Conservation (phyloP, 2,113 vertebrate genomes). For the Empidonax alnorum region DNA sequence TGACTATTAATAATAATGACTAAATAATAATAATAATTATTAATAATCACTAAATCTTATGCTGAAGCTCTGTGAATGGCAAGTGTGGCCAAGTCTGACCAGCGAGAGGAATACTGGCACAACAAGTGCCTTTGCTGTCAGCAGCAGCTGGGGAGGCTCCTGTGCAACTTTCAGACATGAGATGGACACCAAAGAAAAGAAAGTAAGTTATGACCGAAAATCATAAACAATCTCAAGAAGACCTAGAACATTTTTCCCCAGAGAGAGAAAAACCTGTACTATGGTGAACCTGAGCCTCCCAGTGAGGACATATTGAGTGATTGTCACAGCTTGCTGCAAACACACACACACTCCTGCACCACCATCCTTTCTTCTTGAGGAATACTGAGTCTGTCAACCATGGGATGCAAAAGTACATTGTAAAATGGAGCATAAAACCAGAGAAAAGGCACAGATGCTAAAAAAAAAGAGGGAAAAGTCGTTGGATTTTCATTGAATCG, state of each 20-base stretch:
- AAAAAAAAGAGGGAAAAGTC: neutral
- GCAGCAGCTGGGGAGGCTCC: neutral
- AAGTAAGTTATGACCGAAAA: neutral
- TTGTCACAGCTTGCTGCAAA: neutral
- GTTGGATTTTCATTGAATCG: neutral
- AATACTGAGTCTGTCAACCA: neutral
- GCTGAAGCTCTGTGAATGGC: neutral
- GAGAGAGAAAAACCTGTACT: neutral
- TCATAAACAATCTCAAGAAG: neutral
- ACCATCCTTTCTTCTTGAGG: neutral
- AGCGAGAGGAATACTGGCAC: accelerated
- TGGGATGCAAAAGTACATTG: neutral
- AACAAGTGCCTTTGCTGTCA: neutral
- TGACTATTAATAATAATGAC: neutral
- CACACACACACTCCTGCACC: neutral
- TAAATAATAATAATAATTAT: neutral
- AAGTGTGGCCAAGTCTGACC: neutral
- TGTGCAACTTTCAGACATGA: neutral
- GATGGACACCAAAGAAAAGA: neutral
- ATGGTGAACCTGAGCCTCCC: neutral
- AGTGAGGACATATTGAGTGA: neutral
- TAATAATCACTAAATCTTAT: neutral
- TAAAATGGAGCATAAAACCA: neutral
- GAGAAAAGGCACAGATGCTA: neutral
- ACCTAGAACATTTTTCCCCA: neutral